Evolutionary conservation across 2,888 invertebrate species (phyloP).

Genomic region (Drosophila quinaria): DNA sequence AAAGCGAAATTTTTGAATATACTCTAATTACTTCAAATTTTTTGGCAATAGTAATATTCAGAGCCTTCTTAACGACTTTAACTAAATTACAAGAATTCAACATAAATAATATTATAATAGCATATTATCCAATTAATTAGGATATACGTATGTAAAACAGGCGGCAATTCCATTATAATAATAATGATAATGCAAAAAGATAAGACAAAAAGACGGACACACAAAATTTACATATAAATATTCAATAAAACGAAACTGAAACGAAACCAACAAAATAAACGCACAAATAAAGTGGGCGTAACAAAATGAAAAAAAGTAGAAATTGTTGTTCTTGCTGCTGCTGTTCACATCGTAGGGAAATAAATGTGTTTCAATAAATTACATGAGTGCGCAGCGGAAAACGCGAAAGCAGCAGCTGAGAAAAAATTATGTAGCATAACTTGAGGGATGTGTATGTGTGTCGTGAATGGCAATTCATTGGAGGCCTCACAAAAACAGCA

Average conservation of each 20-base stretch:
- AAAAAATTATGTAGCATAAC: constrained; percentile 59
- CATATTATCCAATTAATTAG: constrained; percentile 39
- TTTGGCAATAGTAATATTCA: neutral
- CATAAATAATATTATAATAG: constrained; percentile 1
- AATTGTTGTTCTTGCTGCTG: constrained; percentile 28
- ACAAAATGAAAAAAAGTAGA: constrained; percentile 21
- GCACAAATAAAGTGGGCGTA: constrained; percentile 47
- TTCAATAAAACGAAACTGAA: constrained; percentile 62
- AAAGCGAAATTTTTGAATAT: too few relatives aligned
- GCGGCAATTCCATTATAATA: constrained; percentile 15
- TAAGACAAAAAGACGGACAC: neutral
- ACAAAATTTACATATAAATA: constrained; percentile 71
- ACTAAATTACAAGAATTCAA: neutral
- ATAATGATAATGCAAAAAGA: constrained; percentile 33
- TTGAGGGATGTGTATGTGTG: constrained; percentile 51
- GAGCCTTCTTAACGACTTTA: neutral
- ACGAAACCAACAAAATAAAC: constrained; percentile 30
- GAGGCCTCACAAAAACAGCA: constrained; percentile 62
- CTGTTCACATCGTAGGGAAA: constrained; percentile 62
- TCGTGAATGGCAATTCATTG: constrained; percentile 63
- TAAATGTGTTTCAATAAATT: constrained; percentile 82
- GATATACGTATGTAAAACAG: constrained; percentile 2
- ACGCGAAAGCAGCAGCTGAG: constrained; percentile 30
- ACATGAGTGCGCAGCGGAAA: constrained; percentile 56
- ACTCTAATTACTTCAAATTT: neutral